Evolutionary conservation across 2,888 invertebrate genomes (phyloP).

Genomic region (Pristionchus arcanus): DNA sequence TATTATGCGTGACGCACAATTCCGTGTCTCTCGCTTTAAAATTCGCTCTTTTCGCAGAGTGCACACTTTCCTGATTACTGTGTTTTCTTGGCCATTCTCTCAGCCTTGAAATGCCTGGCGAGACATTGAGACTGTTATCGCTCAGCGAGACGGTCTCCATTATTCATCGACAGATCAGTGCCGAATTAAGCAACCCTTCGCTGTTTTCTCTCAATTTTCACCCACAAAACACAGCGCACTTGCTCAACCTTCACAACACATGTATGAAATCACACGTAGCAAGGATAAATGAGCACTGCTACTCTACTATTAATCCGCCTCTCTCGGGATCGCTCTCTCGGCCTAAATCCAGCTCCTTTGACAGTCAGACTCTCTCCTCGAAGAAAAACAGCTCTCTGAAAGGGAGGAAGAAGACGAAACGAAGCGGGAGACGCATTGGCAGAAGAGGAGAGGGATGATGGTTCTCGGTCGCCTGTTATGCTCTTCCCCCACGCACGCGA

Average conservation of each 20-base stretch:
- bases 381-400: neutral
- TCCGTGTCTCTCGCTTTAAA: neutral
- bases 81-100: neutral
- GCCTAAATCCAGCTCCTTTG: slow-evolving; percentile 9
- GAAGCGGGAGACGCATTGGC: neutral
- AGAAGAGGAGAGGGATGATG: neutral
- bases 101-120: neutral
- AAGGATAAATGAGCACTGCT: neutral
- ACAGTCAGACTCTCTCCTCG: neutral
- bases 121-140: slow-evolving; percentile 16
- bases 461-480: neutral
- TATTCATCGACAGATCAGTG: neutral
- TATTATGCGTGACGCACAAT: slow-evolving; percentile 7
- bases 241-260: neutral
- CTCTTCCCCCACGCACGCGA: neutral
- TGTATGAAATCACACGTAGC: neutral
- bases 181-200: no score
- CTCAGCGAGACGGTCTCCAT: neutral
- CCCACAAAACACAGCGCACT: neutral
- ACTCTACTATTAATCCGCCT: slow-evolving; percentile 7
- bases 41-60: neutral
- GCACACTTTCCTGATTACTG: neutral
- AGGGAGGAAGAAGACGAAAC: neutral
- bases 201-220: neutral
- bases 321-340: neutral